Evolutionary conservation across 2,113 vertebrate genomes (phyloP), one percentile per base, ranked within the genome.

Genomic region (Nesoenas mayeri): DNA sequence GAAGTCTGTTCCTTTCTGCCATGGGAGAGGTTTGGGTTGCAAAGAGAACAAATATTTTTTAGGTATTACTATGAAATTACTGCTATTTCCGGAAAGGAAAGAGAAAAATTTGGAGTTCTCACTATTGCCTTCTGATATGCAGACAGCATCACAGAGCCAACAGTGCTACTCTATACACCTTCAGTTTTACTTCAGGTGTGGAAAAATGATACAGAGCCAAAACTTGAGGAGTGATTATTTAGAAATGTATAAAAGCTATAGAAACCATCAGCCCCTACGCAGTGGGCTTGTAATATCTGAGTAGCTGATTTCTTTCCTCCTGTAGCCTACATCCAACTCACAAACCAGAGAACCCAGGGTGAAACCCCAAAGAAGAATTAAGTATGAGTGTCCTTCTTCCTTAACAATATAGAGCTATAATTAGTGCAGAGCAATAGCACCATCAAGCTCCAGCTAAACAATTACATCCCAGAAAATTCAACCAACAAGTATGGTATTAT

Each of bases 381-480:
- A 51, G 24, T 32, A 15, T 7, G 16, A 67, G 12, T 51, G 21
- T 32, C 29, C 51, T 38, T 82, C 82, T 92, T 82, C 62, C 31
- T 67, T 67, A 78, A 69, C 28, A 53, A n/a, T 42, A 54, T 13
- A 4, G 34, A 75, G 34, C 25, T 88, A 13, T 89, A 94, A 97
- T 95, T 89, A 96, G 70, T 65, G 34, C 91, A 95, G 91, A 96
- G 91, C 94, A 97, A 97, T 85, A 97, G 94, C 96, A 96, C 93
- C 94, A 94, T 95, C 96, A 94, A 91, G 95, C 94, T 96, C 95
- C 89, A 88, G 89, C 70, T 62, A 81, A 95, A 93, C 93, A 91
- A 57, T 54, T 95, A 42, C 78, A 89, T 50, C 44, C 74, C 81
- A 88, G 71, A 58, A 93, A 95, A 89, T 62, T 9, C 70, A 73